phyloP scores from a whole-genome alignment of 2,797 vertebrate species.

The Paedocypris micromegethes region DNA sequence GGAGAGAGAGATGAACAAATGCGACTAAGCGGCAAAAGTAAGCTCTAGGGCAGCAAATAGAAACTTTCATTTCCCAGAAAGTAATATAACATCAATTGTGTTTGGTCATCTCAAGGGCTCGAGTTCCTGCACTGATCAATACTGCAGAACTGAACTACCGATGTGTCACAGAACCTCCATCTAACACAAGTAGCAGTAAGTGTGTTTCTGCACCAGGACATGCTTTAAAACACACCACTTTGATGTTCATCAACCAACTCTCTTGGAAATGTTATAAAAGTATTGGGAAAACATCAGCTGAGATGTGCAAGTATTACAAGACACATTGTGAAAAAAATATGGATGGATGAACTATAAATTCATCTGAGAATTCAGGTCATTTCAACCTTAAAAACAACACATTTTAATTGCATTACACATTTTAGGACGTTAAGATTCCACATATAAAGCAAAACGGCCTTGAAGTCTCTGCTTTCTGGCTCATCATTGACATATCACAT shows the following conservation, averaged over 20 bases:
- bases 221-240: background rate
- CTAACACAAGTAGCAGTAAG: conserved; percentile 24
- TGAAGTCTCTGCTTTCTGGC: conserved; percentile 6
- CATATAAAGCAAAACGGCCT: background rate
- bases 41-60: conserved; percentile 31
- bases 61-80: conserved; percentile 44
- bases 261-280: background rate
- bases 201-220: conserved; percentile 1
- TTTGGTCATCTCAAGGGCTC: conserved; percentile 39
- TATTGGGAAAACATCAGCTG: too few species aligned
- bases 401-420: too few species aligned
- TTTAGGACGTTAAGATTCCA: too few species aligned
- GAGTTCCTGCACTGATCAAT: conserved; percentile 37
- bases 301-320: background rate
- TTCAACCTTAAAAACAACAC: too few species aligned
- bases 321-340: too few species aligned
- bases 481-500: conserved; percentile 12
- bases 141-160: conserved; percentile 32
- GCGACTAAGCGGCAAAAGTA: conserved; percentile 18
- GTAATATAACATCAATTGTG: conserved; percentile 44
- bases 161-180: conserved; percentile 24
- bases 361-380: too few species aligned
- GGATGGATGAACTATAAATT: too few species aligned
- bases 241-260: background rate
- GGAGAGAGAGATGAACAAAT: conserved; percentile 19